Conservation (phyloP, 2,113 vertebrate genomes). For the Clupea harengus region DNA sequence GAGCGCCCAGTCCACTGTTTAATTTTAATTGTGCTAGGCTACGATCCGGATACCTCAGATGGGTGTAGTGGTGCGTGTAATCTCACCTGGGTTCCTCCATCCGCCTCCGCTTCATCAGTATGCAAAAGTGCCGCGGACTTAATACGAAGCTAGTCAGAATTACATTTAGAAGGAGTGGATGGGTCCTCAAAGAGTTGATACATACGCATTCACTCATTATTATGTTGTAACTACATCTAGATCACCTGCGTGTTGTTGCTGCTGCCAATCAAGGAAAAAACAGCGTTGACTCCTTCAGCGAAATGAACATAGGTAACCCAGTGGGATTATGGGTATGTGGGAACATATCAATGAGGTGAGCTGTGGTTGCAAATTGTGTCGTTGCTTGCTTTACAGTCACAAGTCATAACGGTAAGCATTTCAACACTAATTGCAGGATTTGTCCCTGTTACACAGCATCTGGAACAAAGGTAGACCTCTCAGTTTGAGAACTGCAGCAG, state of each 20-base stretch:
- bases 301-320: background rate
- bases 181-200: background rate
- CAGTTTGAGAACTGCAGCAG: background rate
- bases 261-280: background rate
- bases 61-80: slow-evolving; percentile 9
- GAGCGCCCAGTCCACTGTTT: background rate
- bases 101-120: background rate
- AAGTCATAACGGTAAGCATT: background rate
- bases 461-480: background rate
- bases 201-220: background rate
- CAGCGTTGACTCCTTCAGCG: background rate
- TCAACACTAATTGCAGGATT: background rate
- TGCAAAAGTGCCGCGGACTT: background rate
- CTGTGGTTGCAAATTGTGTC: background rate
- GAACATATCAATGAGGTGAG: background rate
- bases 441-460: background rate
- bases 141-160: background rate
- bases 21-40: background rate
- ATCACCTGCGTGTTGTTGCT: background rate
- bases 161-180: background rate
- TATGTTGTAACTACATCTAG: background rate
- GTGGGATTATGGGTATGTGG: background rate
- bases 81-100: background rate
- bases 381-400: background rate
- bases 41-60: background rate